A percentile compares a stretch with the other conserved stretches of the same genome.
Conservation (phyloP, 2,113 vertebrate species). For the Macrotis lagotis region DNA sequence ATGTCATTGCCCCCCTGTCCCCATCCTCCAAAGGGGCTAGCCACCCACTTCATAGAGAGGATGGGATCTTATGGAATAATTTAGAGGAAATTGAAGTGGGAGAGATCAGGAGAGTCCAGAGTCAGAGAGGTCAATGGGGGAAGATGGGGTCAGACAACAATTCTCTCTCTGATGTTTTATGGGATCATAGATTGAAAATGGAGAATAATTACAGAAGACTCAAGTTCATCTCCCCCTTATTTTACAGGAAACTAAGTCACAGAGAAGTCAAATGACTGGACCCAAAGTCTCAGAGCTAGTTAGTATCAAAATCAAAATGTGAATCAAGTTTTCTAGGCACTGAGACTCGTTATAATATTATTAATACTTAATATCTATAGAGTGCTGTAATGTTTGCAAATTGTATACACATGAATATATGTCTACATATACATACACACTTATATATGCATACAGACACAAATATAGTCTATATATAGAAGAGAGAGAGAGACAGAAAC, state of each 20-base stretch:
- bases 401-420: not conserved
- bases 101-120: not conserved
- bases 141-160: not conserved
- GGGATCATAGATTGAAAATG: not conserved
- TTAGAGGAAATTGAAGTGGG: not conserved
- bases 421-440: too few relatives aligned
- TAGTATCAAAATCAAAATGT: not conserved
- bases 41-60: slow-evolving; percentile 1
- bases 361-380: not conserved
- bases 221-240: not conserved
- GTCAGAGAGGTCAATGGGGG: not conserved
- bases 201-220: not conserved
- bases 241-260: not conserved
- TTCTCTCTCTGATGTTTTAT: not conserved
- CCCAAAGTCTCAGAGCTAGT: not conserved
- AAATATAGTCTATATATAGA: too few relatives aligned
- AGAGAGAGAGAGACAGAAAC: too few relatives aligned
- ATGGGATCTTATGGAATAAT: not conserved
- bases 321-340: not conserved
- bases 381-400: not conserved
- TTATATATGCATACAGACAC: too few relatives aligned
- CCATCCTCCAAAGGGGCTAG: slow-evolving; percentile 49
- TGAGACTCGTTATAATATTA: not conserved
- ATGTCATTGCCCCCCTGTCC: slow-evolving; percentile 19
- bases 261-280: not conserved